These are phyloP conservation scores for Crioceris asparagi DNA, from an alignment of 2,888 invertebrate species.

Conservation along the genomic window DNA sequence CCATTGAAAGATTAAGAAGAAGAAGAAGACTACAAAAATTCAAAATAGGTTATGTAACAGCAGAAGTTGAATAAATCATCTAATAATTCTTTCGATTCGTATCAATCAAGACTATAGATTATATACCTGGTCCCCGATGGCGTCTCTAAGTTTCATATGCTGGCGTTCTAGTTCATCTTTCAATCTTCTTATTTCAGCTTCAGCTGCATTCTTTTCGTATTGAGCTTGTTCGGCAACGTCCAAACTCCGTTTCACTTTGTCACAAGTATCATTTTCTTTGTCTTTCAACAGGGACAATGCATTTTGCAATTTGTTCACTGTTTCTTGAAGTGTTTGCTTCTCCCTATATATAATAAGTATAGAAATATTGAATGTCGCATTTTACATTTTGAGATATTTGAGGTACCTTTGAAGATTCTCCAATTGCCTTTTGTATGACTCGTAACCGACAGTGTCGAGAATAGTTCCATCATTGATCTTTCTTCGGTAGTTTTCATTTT, in stretches of 20 bases:
- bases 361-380: background rate
- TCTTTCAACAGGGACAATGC: slow-evolving; percentile 53
- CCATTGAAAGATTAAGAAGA: no score
- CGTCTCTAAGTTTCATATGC: slow-evolving; percentile 62
- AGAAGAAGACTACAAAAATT: no score
- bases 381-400: background rate
- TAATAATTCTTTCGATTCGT: no score
- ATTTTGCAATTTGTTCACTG: slow-evolving; percentile 55
- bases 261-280: slow-evolving; percentile 49
- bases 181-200: slow-evolving; percentile 62
- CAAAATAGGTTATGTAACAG: no score
- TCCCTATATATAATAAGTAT: slow-evolving; percentile 40
- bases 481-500: slow-evolving; percentile 45
- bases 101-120: no score
- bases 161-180: slow-evolving; percentile 69
- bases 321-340: slow-evolving; percentile 56
- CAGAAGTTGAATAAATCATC: no score
- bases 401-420: slow-evolving; percentile 55
- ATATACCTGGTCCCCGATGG: slow-evolving; percentile 59
- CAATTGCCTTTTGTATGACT: slow-evolving; percentile 57
- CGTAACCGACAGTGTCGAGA: slow-evolving; percentile 46
- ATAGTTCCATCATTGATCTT: slow-evolving; percentile 35
- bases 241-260: slow-evolving; percentile 54
- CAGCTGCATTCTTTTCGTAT: slow-evolving; percentile 66
- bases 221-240: slow-evolving; percentile 67